These are phyloP conservation scores for Pelagia noctiluca DNA, from an alignment of 30 jellyfish, hydroid and myxozoan genomes.

Conservation along the genomic window DNA sequence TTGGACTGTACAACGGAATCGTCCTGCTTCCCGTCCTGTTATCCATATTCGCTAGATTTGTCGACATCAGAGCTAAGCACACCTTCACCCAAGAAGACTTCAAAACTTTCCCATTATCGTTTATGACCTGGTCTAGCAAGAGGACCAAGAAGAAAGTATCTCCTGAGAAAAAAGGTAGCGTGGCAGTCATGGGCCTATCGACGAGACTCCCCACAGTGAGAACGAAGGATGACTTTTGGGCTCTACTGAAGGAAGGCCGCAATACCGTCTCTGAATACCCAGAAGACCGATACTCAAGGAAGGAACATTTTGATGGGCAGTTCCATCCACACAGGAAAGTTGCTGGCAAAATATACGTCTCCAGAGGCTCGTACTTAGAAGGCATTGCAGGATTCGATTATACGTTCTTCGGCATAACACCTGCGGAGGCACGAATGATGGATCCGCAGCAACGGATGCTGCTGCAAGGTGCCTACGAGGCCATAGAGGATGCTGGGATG, in stretches of 20 bases:
- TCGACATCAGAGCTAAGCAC: too few species aligned
- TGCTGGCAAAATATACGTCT: too few species aligned
- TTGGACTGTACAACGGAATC: slow-evolving; percentile 71
- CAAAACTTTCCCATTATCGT: too few species aligned
- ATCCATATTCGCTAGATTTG: slow-evolving; percentile 38
- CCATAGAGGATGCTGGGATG: slow-evolving; percentile 75
- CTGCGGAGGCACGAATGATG: too few species aligned
- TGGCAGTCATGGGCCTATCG: slow-evolving; percentile 56
- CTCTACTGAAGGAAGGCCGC: slow-evolving; percentile 24
- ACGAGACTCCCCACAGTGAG: slow-evolving; percentile 63
- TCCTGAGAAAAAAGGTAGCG: background rate
- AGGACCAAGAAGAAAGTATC: background rate
- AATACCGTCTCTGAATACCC: slow-evolving; percentile 61
- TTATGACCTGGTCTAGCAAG: too few species aligned
- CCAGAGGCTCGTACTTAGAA: slow-evolving; percentile 62
- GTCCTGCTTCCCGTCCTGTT: slow-evolving; percentile 56
- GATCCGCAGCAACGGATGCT: slow-evolving; percentile 69
- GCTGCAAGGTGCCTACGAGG: slow-evolving; percentile 63
- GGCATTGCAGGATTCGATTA: slow-evolving; percentile 53
- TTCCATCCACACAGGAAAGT: slow-evolving; percentile 60
- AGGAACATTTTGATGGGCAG: slow-evolving; percentile 31
- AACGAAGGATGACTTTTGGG: slow-evolving; percentile 28
- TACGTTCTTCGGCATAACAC: too few species aligned
- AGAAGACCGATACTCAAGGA: slow-evolving; percentile 48
- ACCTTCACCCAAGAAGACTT: too few species aligned